These are phyloP conservation scores for Amphipyra tragopoginis DNA, from an alignment of 2,888 invertebrate genomes.

Conservation along the genomic window DNA sequence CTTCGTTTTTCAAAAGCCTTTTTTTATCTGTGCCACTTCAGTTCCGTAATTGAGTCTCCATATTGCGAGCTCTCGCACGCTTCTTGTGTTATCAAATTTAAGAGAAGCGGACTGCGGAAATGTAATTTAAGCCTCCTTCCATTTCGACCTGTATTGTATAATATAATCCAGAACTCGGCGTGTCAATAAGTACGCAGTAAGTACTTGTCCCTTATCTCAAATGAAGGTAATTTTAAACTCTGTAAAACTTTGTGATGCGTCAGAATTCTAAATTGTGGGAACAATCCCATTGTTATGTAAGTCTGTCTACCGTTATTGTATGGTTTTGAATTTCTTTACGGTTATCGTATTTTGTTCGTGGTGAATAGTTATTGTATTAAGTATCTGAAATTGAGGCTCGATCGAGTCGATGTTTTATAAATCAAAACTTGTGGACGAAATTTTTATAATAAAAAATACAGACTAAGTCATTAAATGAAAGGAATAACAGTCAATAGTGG, in stretches of 20 bases:
- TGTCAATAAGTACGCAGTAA: slow-evolving; percentile 24
- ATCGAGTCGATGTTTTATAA: slow-evolving; percentile 16
- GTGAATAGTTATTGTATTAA: slow-evolving; percentile 1
- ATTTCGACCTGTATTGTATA: slow-evolving; percentile 32
- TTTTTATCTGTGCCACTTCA: slow-evolving; percentile 42
- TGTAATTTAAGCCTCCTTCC: slow-evolving; percentile 47
- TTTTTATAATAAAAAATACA: too few species aligned
- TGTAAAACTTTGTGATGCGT: slow-evolving; percentile 42
- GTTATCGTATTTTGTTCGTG: slow-evolving; percentile 30
- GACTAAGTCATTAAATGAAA: slow-evolving; percentile 1
- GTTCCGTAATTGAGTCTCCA: slow-evolving; percentile 54
- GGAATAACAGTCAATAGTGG: slow-evolving; percentile 8
- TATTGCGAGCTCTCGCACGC: slow-evolving; percentile 52
- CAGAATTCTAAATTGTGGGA: slow-evolving; percentile 47
- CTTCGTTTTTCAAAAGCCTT: slow-evolving; percentile 33
- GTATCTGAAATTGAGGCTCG: slow-evolving; percentile 4
- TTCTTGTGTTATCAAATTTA: slow-evolving; percentile 40
- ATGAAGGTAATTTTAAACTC: slow-evolving; percentile 39
- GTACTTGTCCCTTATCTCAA: slow-evolving; percentile 26
- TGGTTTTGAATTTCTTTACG: slow-evolving; percentile 40
- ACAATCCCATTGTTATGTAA: slow-evolving; percentile 48
- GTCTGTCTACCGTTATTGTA: slow-evolving; percentile 29
- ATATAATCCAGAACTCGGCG: slow-evolving; percentile 22
- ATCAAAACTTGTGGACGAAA: slow-evolving; percentile 4
- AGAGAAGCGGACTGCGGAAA: slow-evolving; percentile 32